A percentile compares a stretch with the other conserved stretches of the same genome.
Conservation (phyloP, 2,113 vertebrate genomes). For the Rhea pennata region DNA sequence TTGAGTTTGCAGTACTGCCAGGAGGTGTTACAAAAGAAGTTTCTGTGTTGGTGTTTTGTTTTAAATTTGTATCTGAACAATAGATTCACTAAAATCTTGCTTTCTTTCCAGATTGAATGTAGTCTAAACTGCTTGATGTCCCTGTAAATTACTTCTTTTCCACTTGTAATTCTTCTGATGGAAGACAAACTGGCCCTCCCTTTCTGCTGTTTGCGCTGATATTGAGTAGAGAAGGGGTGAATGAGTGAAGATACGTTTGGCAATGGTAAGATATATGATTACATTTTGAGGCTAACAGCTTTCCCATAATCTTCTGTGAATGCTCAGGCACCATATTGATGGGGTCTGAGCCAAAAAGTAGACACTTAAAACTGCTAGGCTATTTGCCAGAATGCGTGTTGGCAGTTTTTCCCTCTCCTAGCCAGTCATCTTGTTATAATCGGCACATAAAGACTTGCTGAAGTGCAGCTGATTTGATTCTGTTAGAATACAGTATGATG, state of each 20-base stretch:
- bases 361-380: neutral
- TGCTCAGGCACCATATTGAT: fast-evolving
- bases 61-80: neutral
- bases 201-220: neutral
- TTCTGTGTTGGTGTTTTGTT: neutral
- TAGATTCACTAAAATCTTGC: neutral
- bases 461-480: neutral
- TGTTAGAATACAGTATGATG: neutral
- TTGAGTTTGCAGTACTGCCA: neutral
- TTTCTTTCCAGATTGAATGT: neutral
- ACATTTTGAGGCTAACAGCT: neutral
- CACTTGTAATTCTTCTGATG: neutral
- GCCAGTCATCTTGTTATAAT: neutral
- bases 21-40: neutral
- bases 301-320: neutral
- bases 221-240: neutral
- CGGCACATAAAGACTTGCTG: neutral
- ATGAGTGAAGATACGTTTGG: neutral
- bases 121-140: neutral
- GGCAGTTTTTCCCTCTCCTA: neutral
- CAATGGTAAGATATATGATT: neutral
- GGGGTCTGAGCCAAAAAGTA: neutral
- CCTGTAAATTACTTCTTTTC: neutral
- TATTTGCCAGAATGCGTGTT: neutral
- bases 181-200: neutral